A percentile compares a stretch with the other conserved stretches of the same genome.
phyloP scores from a whole-genome alignment of 2,888 invertebrate species.

The Mythimna ferrago region DNA sequence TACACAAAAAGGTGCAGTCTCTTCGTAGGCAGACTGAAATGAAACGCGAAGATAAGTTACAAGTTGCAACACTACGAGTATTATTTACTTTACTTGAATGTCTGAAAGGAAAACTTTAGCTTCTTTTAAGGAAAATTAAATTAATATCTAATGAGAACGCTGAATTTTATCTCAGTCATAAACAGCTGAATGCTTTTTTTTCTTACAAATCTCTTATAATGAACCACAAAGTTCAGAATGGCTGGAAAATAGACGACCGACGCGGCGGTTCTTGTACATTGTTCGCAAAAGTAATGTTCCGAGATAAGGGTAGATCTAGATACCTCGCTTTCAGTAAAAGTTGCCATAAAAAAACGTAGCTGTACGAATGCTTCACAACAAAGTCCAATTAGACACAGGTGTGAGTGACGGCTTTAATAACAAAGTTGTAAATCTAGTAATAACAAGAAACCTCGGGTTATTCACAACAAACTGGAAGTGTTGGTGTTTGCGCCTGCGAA shows the following conservation, averaged over 20 bases:
- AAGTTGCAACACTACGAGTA: slow-evolving; percentile 15
- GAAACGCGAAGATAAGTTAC: slow-evolving; percentile 30
- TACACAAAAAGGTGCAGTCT: slow-evolving; percentile 54
- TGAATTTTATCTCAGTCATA: slow-evolving; percentile 20
- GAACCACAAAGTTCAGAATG: slow-evolving; percentile 6
- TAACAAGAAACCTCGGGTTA: slow-evolving; percentile 39
- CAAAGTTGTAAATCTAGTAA: slow-evolving; percentile 37
- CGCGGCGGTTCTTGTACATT: slow-evolving; percentile 19
- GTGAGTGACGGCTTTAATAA: slow-evolving; percentile 56
- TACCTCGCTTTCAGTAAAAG: slow-evolving; percentile 34
- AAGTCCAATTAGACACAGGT: slow-evolving; percentile 55
- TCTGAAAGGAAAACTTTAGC: not conserved
- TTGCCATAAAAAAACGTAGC: slow-evolving; percentile 49
- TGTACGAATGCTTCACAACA: slow-evolving; percentile 44
- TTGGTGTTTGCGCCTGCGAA: slow-evolving; percentile 33
- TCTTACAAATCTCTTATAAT: slow-evolving; percentile 14
- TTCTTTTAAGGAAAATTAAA: slow-evolving; percentile 19
- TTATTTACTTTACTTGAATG: slow-evolving; percentile 14
- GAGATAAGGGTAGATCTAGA: slow-evolving; percentile 36
- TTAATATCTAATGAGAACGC: slow-evolving; percentile 2
- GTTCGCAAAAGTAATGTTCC: slow-evolving; percentile 31
- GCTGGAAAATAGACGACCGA: slow-evolving; percentile 12
- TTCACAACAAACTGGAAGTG: slow-evolving; percentile 48
- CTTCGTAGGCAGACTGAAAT: slow-evolving; percentile 32
- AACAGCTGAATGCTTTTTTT: not conserved